These are phyloP conservation scores for Glyptemys insculpta DNA, from an alignment of 2,797 vertebrate genomes.

Conservation along the genomic window DNA sequence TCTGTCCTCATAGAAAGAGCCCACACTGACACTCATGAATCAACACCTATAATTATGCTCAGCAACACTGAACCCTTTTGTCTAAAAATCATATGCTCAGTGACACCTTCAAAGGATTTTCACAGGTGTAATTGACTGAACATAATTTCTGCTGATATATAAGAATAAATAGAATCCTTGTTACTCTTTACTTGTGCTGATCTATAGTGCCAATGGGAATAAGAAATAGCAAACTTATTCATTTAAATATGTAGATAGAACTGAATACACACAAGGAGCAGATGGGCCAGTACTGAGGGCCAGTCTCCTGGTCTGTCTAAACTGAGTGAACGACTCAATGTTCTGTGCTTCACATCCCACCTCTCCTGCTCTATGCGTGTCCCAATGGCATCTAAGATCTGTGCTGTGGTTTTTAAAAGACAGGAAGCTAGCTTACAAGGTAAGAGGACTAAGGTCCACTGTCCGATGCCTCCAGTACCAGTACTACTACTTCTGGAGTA, in stretches of 20 bases:
- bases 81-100: background rate
- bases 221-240: background rate
- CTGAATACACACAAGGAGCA: accelerated
- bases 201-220: background rate
- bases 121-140: background rate
- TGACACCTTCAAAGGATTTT: background rate
- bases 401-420: background rate
- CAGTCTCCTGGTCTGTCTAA: background rate
- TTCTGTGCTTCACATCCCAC: background rate
- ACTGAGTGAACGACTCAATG: background rate
- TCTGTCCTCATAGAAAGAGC: background rate
- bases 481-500: background rate
- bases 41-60: background rate
- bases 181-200: background rate
- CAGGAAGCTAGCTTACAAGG: background rate
- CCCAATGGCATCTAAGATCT: background rate
- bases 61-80: background rate
- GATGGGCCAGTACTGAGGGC: accelerated
- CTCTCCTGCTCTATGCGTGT: background rate
- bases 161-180: background rate
- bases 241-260: background rate
- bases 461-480: background rate
- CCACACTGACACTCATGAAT: too few relatives aligned
- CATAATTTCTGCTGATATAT: background rate
- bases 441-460: background rate